A percentile compares a stretch with the other conserved stretches of the same genome.
These are phyloP conservation scores for Strigamia maritima DNA, from an alignment of 2,888 invertebrate genomes.

Conservation along the genomic window DNA sequence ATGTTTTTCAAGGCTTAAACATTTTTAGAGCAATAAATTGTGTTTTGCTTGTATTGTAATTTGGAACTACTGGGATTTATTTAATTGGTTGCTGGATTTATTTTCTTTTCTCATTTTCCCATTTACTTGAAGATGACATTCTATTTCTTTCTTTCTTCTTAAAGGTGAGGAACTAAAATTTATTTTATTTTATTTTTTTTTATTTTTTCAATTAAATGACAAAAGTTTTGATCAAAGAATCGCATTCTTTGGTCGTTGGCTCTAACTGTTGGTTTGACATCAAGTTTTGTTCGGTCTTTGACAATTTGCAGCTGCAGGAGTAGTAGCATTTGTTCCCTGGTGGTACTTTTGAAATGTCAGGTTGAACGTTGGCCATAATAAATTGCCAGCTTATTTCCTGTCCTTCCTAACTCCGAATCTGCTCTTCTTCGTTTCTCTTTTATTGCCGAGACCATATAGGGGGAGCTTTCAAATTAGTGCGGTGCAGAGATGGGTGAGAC, in stretches of 20 bases:
- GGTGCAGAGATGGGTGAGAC: conserved; percentile 8
- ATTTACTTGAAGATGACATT: too few species aligned
- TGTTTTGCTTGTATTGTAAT: background rate
- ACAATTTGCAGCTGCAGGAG: conserved; percentile 16
- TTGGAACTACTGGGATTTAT: background rate
- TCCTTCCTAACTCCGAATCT: conserved; percentile 11
- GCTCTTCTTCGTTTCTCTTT: conserved; percentile 25
- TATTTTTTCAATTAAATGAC: background rate
- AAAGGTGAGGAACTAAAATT: background rate
- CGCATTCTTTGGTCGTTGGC: too few species aligned
- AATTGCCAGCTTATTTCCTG: conserved; percentile 31
- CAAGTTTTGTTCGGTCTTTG: background rate
- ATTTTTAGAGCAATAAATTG: background rate
- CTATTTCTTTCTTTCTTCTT: too few species aligned
- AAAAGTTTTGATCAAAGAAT: background rate
- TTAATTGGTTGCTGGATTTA: background rate
- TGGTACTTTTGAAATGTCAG: conserved; percentile 19
- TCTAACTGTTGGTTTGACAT: background rate
- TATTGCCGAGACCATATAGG: conserved; percentile 12
- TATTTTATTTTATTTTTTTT: background rate
- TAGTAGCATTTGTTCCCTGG: background rate
- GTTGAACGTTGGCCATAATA: conserved; percentile 18
- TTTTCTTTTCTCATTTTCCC: background rate
- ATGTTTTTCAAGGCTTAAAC: background rate
- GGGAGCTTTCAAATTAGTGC: conserved; percentile 27